Evolutionary conservation across 2,888 invertebrate species (phyloP).

Genomic region (Neocrepidodera transversa): DNA sequence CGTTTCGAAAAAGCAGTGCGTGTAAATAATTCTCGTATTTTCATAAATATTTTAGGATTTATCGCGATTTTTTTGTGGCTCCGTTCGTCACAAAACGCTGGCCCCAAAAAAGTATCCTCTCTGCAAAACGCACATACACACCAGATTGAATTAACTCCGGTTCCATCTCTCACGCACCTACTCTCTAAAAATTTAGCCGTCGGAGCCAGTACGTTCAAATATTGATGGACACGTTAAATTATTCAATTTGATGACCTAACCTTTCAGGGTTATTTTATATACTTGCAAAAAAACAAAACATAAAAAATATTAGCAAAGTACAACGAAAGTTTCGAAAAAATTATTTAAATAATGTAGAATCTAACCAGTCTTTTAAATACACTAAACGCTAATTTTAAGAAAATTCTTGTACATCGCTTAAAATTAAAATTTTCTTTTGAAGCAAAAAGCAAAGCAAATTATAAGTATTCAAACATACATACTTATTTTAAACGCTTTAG

Average conservation of each 20-base stretch:
- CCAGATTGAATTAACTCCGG: slow-evolving; percentile 53
- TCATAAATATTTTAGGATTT: slow-evolving; percentile 54
- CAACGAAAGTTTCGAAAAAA: no score
- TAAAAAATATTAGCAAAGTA: no score
- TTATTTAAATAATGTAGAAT: no score
- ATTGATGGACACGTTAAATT: slow-evolving; percentile 55
- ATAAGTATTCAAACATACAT: no score
- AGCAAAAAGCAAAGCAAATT: no score
- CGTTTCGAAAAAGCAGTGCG: slow-evolving; percentile 46
- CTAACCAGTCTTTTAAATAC: no score
- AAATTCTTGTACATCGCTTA: no score
- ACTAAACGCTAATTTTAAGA: no score
- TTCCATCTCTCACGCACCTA: slow-evolving; percentile 47
- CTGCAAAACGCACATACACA: neutral
- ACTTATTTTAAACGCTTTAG: no score
- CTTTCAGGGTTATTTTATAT: slow-evolving; percentile 42
- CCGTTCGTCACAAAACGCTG: slow-evolving; percentile 48
- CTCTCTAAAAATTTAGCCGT: slow-evolving; percentile 44
- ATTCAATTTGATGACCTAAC: slow-evolving; percentile 55
- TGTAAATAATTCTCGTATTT: slow-evolving; percentile 49
- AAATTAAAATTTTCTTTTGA: no score
- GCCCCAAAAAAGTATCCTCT: slow-evolving; percentile 47
- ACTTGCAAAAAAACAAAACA: slow-evolving; percentile 19
- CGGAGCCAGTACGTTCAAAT: slow-evolving; percentile 50
- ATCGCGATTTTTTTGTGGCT: slow-evolving; percentile 50